Evolutionary conservation across 1,140 invertebrate genomes (phyloP).

Genomic region (Drosophila punjabiensis): DNA sequence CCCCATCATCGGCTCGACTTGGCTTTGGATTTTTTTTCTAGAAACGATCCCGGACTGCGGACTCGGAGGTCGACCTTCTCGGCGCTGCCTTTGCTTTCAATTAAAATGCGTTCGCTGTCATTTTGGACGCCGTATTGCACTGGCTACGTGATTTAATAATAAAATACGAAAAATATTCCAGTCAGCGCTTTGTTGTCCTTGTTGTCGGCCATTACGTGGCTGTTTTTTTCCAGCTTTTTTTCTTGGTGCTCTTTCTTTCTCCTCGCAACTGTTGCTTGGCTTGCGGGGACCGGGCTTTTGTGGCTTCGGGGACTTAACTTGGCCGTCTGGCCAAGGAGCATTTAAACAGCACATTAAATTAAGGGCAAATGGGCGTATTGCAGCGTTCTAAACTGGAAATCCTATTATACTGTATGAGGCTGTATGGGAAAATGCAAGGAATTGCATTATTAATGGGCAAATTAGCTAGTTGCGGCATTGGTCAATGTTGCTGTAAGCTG

Average conservation of each 20-base stretch:
- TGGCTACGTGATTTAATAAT: slow-evolving; percentile 84
- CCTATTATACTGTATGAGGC: slow-evolving; percentile 19
- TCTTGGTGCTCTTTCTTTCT: background rate
- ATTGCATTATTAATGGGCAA: slow-evolving; percentile 43
- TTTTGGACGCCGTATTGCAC: slow-evolving; percentile 83
- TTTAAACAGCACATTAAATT: slow-evolving; percentile 48
- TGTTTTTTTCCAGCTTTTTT: slow-evolving; percentile 38
- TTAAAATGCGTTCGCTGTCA: slow-evolving; percentile 84
- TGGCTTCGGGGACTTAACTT: slow-evolving; percentile 22
- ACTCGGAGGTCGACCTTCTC: slow-evolving; percentile 16
- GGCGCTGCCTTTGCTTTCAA: slow-evolving; percentile 65
- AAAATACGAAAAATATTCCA: slow-evolving; percentile 77
- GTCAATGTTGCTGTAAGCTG: slow-evolving; percentile 25
- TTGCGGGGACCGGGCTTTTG: background rate
- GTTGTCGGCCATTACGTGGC: slow-evolving; percentile 74
- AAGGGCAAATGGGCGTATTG: slow-evolving; percentile 7
- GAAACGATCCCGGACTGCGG: background rate
- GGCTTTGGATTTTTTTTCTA: slow-evolving; percentile 33
- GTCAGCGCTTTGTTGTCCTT: slow-evolving; percentile 74
- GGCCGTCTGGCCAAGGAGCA: slow-evolving; percentile 8
- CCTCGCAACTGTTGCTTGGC: slow-evolving; percentile 65
- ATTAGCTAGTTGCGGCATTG: slow-evolving; percentile 47
- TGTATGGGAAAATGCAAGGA: slow-evolving; percentile 14
- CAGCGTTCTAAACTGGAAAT: slow-evolving; percentile 38
- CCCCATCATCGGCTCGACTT: slow-evolving; percentile 48